Conservation (phyloP, 1,140 invertebrate species). For the Mactra quadrangularis region DNA sequence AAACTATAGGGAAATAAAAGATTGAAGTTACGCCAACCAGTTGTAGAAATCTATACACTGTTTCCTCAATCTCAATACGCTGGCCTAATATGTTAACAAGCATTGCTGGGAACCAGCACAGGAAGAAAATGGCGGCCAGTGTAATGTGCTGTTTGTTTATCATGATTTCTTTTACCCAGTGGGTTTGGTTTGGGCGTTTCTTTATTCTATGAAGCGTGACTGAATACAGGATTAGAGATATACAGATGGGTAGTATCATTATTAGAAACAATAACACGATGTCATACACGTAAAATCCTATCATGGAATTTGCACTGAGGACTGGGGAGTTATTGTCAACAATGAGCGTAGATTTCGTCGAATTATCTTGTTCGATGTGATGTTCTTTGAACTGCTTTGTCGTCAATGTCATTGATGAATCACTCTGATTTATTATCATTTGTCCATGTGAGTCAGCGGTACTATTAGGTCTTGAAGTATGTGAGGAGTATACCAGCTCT, state of each 20-base stretch:
- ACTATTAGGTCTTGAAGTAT: not conserved
- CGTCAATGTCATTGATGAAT: not conserved
- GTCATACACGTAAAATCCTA: conserved; percentile 5
- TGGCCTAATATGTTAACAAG: not conserved
- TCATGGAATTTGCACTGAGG: not conserved
- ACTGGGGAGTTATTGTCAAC: too few relatives aligned
- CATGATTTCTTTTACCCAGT: conserved; percentile 47
- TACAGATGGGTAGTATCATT: not conserved
- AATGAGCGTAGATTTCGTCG: not conserved
- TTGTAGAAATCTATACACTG: conserved; percentile 7
- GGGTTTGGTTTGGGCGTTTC: conserved; percentile 28
- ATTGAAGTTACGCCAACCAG: conserved; percentile 3
- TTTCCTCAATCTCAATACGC: not conserved
- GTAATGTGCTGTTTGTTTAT: conserved; percentile 33
- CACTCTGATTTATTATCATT: not conserved
- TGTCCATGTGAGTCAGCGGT: not conserved
- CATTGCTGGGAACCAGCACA: conserved; percentile 22
- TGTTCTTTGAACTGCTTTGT: not conserved
- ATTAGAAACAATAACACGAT: conserved; percentile 8
- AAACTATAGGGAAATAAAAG: conserved; percentile 38
- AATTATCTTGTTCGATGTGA: not conserved
- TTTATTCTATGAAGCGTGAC: conserved; percentile 12
- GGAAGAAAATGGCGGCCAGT: conserved; percentile 4
- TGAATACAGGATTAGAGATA: conserved; percentile 6
- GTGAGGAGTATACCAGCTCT: not conserved